Evolutionary conservation across 2,113 vertebrate species (phyloP).

Genomic region (Sciurus niger): DNA sequence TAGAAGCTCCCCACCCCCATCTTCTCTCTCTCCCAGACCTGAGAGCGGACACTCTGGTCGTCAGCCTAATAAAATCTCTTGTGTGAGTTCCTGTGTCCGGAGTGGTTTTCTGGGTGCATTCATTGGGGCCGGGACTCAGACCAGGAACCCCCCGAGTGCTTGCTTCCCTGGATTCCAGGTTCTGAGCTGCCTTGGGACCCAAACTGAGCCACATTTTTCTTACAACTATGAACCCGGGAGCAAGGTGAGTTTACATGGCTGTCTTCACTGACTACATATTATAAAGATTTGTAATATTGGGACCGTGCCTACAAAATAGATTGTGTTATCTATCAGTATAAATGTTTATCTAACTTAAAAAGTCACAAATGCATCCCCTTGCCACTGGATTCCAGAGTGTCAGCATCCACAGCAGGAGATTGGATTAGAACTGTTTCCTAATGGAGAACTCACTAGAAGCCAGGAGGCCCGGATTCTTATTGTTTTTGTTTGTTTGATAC

Average conservation of each 20-base stretch:
- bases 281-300: constrained; percentile 14
- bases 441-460: constrained; percentile 22
- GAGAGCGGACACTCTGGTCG: no score
- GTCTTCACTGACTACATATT: constrained; percentile 30
- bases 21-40: no score
- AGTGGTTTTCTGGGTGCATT: no score
- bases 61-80: no score
- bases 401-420: background rate
- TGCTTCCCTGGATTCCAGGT: no score
- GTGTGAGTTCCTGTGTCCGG: no score
- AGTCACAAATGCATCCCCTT: constrained; percentile 33
- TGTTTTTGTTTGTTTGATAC: no score
- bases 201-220: no score
- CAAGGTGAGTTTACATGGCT: constrained; percentile 10
- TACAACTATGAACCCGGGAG: background rate
- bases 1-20: no score
- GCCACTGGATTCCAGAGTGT: background rate
- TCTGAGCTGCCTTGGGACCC: no score
- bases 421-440: background rate
- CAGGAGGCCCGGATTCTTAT: background rate
- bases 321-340: constrained; percentile 19
- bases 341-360: constrained; percentile 59
- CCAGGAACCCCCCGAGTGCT: no score
- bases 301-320: constrained; percentile 2
- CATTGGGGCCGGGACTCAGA: no score